A percentile compares a stretch with the other conserved stretches of the same genome.
Conservation (phyloP, 92 coral and sea anemone species). For the Zoanthus sociatus region DNA sequence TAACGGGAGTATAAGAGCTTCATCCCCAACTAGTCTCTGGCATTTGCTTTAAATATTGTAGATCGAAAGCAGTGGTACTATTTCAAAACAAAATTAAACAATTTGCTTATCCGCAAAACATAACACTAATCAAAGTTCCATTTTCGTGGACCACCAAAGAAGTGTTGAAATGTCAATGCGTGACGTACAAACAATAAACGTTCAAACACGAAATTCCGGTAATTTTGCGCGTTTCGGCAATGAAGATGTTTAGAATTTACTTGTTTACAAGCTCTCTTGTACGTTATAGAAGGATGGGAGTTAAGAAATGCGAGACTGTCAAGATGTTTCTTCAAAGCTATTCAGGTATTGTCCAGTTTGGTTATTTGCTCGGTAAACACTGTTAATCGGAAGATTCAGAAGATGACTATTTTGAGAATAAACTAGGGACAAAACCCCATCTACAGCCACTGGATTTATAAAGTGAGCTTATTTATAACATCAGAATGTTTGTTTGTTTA, state of each 20-base stretch:
- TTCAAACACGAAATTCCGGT: too few relatives aligned
- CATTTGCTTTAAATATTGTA: background rate
- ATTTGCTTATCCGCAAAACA: slow-evolving; percentile 15
- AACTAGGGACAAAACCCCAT: slow-evolving; percentile 16
- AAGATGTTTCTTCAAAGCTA: background rate
- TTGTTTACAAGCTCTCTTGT: slow-evolving; percentile 19
- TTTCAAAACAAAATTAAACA: background rate
- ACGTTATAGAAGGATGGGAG: slow-evolving; percentile 17
- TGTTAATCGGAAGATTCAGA: background rate
- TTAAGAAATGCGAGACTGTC: slow-evolving; percentile 7
- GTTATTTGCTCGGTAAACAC: slow-evolving; percentile 5
- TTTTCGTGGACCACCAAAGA: too few relatives aligned
- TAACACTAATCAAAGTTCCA: background rate
- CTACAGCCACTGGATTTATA: slow-evolving; percentile 49
- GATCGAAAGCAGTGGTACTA: background rate
- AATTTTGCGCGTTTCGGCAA: too few relatives aligned
- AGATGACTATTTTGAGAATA: too few relatives aligned
- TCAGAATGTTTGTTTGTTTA: slow-evolving; percentile 3
- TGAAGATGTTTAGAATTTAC: background rate
- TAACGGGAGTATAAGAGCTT: background rate
- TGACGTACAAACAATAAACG: too few relatives aligned
- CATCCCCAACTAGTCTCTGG: slow-evolving; percentile 54
- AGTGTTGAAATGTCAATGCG: too few relatives aligned
- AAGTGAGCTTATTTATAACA: slow-evolving; percentile 20
- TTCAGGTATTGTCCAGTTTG: slow-evolving; percentile 6